phyloP scores from a whole-genome alignment of 1,140 invertebrate species.

The Parasteatoda tepidariorum region DNA sequence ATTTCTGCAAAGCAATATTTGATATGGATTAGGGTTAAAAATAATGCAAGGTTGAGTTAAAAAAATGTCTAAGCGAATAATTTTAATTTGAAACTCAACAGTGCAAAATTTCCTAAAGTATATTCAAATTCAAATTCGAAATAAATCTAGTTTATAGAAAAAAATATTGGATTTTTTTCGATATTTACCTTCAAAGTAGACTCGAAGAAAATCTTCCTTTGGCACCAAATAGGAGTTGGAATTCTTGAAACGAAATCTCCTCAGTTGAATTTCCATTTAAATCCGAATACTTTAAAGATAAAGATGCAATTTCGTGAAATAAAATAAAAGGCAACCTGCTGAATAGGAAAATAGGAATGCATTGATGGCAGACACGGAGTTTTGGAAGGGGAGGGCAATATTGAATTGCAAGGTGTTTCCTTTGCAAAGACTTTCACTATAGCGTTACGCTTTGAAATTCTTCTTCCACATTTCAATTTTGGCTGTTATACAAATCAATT shows the following conservation, averaged over 20 bases:
- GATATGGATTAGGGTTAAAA: too few species aligned
- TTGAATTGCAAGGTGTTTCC: constrained; percentile 41
- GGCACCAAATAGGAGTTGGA: constrained; percentile 8
- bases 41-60: too few species aligned
- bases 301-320: constrained; percentile 51
- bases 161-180: not conserved
- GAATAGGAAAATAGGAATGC: constrained; percentile 35
- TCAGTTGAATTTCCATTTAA: constrained; percentile 48
- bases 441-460: constrained; percentile 32
- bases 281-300: constrained; percentile 54
- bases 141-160: too few species aligned
- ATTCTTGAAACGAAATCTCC: constrained; percentile 38
- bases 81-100: too few species aligned
- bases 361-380: constrained; percentile 15
- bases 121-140: too few species aligned
- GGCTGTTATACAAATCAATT: constrained; percentile 49
- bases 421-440: constrained; percentile 12
- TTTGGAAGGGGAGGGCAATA: constrained; percentile 14
- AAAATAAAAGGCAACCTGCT: constrained; percentile 40
- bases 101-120: too few species aligned
- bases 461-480: constrained; percentile 48
- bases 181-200: not conserved
- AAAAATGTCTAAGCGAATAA: too few species aligned
- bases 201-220: not conserved
- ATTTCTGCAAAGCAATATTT: too few species aligned